Percentiles rank a stretch among this genome's conserved stretches.
phyloP scores from a whole-genome alignment of 2,888 invertebrate genomes.

The Caenorhabditis sp. region DNA sequence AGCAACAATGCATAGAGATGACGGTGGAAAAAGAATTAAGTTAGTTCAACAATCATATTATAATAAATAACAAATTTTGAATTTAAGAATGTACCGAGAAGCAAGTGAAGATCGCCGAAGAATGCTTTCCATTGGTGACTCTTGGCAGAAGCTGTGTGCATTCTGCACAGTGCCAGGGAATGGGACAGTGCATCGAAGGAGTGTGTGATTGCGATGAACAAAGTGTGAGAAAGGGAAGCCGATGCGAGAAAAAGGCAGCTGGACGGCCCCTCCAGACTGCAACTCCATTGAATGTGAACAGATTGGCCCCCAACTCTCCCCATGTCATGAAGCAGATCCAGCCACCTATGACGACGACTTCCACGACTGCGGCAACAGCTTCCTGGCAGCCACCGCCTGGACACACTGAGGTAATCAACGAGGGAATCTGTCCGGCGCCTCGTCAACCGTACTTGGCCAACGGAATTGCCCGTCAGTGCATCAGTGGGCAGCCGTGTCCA shows the following conservation, averaged over 20 bases:
- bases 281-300: constrained; percentile 21
- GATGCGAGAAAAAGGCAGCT: constrained; percentile 55
- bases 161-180: constrained; percentile 60
- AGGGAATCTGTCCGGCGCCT: constrained; percentile 61
- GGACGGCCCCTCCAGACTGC: not conserved
- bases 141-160: constrained; percentile 65
- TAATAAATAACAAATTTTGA: not conserved
- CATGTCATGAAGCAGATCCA: constrained; percentile 43
- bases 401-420: constrained; percentile 46
- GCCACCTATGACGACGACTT: constrained; percentile 43
- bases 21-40: constrained; percentile 40
- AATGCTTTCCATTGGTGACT: constrained; percentile 64
- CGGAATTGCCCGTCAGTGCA: constrained; percentile 60
- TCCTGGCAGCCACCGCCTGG: constrained; percentile 22
- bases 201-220: constrained; percentile 65
- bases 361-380: constrained; percentile 23
- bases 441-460: constrained; percentile 56
- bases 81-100: constrained; percentile 57
- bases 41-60: constrained; percentile 4
- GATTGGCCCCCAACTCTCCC: constrained; percentile 15
- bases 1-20: constrained; percentile 58
- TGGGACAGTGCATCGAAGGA: constrained; percentile 61
- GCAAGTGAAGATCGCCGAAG: constrained; percentile 62
- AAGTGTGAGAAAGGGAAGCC: constrained; percentile 51
- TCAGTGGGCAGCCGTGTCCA: constrained; percentile 67